These are phyloP conservation scores for Salmo trutta DNA, from an alignment of 2,797 vertebrate species.

Conservation along the genomic window DNA sequence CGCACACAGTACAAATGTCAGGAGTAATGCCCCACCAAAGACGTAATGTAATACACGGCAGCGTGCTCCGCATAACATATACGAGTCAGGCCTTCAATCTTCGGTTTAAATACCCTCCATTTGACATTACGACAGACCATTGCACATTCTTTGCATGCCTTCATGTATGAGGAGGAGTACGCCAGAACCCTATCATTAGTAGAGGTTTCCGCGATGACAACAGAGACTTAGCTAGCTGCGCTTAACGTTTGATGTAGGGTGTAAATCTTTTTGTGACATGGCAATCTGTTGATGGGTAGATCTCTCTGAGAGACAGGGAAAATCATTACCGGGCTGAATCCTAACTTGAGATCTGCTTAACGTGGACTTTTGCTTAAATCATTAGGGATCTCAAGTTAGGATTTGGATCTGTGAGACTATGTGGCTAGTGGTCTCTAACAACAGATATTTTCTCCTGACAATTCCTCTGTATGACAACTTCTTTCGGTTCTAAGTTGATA, in stretches of 20 bases:
- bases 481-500: not conserved
- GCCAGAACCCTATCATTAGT: conserved; percentile 66
- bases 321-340: not conserved
- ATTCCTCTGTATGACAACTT: not conserved
- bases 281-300: conserved; percentile 43
- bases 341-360: not conserved
- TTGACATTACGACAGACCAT: conserved; percentile 60
- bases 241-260: conserved; percentile 63
- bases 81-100: conserved; percentile 59
- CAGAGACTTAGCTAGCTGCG: conserved; percentile 55
- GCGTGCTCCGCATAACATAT: conserved; percentile 43
- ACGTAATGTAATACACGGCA: conserved; percentile 35
- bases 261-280: conserved; percentile 59
- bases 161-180: conserved; percentile 54
- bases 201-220: conserved; percentile 63
- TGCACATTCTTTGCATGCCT: conserved; percentile 64
- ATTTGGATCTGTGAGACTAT: not conserved
- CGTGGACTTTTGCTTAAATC: not conserved
- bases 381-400: not conserved
- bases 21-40: conserved; percentile 51
- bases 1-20: conserved; percentile 55
- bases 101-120: conserved; percentile 22
- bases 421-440: not conserved
- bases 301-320: conserved; percentile 42
- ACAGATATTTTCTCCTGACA: not conserved